phyloP scores from a whole-genome alignment of 2,113 vertebrate species.

The Corydoras maculifer region DNA sequence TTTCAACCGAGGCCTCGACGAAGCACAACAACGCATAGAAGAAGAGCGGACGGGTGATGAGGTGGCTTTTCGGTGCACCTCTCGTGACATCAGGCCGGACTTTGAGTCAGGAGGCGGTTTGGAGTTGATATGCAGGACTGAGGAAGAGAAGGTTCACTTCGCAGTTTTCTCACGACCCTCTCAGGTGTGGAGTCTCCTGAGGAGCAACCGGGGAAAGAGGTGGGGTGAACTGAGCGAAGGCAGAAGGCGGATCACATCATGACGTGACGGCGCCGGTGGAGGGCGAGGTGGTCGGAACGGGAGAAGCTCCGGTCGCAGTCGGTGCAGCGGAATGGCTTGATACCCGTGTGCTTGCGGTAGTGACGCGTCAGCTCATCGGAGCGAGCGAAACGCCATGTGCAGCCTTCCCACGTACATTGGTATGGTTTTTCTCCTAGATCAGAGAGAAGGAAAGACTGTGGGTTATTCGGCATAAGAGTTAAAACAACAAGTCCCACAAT shows the following conservation, averaged over 20 bases:
- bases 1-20: conserved; percentile 14
- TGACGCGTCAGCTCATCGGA: conserved; percentile 93
- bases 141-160: neutral
- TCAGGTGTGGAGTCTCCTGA: conserved; percentile 20
- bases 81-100: conserved; percentile 4
- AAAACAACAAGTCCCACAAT: too few species aligned
- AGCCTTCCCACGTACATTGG: conserved; percentile 94
- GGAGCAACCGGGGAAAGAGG: conserved; percentile 5
- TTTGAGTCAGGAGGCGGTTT: neutral
- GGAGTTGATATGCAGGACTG: conserved; percentile 3
- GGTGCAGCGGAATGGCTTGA: conserved; percentile 95
- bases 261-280: conserved; percentile 89
- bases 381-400: conserved; percentile 91
- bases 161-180: conserved; percentile 23
- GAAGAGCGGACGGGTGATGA: conserved; percentile 24
- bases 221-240: neutral
- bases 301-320: conserved; percentile 97
- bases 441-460: neutral
- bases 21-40: neutral
- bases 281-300: conserved; percentile 89
- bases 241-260: conserved; percentile 78
- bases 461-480: too few species aligned
- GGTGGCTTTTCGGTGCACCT: conserved; percentile 21
- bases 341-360: conserved; percentile 95
- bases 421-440: conserved; percentile 90